These are phyloP conservation scores for Stramonita haemastoma DNA, from an alignment of 2,888 invertebrate genomes.

Conservation along the genomic window DNA sequence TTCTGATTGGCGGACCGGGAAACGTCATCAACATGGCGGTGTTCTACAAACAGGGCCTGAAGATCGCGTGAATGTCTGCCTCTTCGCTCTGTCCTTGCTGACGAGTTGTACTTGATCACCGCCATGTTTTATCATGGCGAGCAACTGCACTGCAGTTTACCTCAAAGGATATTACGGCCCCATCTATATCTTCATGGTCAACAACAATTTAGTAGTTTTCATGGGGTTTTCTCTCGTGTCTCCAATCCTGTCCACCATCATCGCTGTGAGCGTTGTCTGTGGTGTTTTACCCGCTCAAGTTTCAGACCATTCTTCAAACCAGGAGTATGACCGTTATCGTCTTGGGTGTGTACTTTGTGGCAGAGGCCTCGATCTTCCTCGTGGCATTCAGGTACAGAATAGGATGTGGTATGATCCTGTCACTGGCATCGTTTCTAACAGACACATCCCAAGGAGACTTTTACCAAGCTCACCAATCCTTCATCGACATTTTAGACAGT, in stretches of 20 bases:
- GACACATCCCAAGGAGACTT: background rate
- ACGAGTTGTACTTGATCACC: background rate
- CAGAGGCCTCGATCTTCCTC: background rate
- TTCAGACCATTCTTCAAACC: background rate
- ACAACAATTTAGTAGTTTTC: background rate
- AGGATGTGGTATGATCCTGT: background rate
- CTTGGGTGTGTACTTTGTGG: background rate
- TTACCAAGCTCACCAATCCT: background rate
- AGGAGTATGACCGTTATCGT: background rate
- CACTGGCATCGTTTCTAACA: background rate
- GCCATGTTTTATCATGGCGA: background rate
- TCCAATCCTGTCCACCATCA: background rate
- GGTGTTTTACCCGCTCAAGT: background rate
- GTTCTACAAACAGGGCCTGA: conserved; percentile 20
- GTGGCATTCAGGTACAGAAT: background rate
- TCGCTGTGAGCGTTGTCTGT: conserved; percentile 13
- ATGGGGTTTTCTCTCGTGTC: background rate
- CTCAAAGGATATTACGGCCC: background rate
- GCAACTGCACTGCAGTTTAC: background rate
- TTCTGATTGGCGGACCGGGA: conserved; percentile 14
- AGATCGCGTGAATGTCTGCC: conserved; percentile 4
- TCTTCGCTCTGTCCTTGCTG: background rate
- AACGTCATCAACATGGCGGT: conserved; percentile 36
- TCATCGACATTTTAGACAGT: background rate
- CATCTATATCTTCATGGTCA: background rate